Evolutionary conservation across 1,140 invertebrate species (phyloP).

Genomic region (Diploscapter pachys): DNA sequence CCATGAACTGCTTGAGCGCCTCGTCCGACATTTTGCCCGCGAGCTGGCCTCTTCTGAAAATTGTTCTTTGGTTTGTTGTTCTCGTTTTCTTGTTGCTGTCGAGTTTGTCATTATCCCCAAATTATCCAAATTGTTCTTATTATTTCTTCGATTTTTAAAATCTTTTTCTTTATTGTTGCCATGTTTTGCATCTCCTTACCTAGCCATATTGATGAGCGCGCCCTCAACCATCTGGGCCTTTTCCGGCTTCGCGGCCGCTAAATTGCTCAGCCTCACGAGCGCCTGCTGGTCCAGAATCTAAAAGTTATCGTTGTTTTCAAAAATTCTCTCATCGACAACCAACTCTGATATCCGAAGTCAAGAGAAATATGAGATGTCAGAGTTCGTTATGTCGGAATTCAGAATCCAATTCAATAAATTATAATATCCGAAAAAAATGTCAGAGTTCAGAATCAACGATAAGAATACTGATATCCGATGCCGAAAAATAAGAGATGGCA

Average conservation of each 20-base stretch:
- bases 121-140: too few species aligned
- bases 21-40: constrained; percentile 64
- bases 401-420: neutral
- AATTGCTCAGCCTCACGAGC: constrained; percentile 86
- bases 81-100: neutral
- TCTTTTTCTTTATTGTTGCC: too few species aligned
- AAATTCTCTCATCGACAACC: neutral
- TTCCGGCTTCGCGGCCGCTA: constrained; percentile 87
- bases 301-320: constrained; percentile 1
- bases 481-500: neutral
- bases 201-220: constrained; percentile 86
- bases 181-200: constrained; percentile 52
- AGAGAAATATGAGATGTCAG: neutral
- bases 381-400: neutral
- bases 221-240: constrained; percentile 88
- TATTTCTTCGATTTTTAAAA: too few species aligned
- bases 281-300: constrained; percentile 81
- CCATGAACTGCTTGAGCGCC: constrained; percentile 38
- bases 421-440: too few species aligned
- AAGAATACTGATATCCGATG: too few species aligned
- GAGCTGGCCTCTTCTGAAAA: constrained; percentile 70
- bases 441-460: too few species aligned
- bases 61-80: neutral
- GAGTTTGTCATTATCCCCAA: neutral
- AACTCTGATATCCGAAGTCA: neutral